phyloP scores from a whole-genome alignment of 2,888 invertebrate genomes.

The Cheilosia scutellata region DNA sequence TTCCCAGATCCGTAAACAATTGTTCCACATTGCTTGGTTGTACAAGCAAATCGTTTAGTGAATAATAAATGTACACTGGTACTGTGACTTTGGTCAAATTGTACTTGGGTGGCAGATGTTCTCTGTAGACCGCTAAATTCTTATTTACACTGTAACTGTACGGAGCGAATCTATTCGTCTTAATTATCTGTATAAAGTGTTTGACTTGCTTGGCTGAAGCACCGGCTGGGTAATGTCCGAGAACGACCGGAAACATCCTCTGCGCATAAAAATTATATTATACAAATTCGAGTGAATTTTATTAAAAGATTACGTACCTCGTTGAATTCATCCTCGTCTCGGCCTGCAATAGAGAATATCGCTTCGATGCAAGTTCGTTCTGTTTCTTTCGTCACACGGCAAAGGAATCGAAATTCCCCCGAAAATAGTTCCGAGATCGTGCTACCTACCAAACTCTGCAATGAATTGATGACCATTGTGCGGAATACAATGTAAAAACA shows the following conservation, averaged over 20 bases:
- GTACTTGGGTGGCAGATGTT: conserved; percentile 85
- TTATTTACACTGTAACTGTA: conserved; percentile 86
- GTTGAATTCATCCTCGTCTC: conserved; percentile 82
- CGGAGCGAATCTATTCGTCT: conserved; percentile 83
- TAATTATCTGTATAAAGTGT: conserved; percentile 86
- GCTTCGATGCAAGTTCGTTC: conserved; percentile 82
- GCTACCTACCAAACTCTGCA: conserved; percentile 81
- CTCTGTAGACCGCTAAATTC: conserved; percentile 85
- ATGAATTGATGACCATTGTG: neutral
- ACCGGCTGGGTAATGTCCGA: conserved; percentile 88
- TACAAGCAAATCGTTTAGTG: conserved; percentile 86
- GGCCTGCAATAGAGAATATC: conserved; percentile 82
- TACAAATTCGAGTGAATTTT: neutral
- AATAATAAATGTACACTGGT: conserved; percentile 86
- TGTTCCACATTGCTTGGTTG: conserved; percentile 83
- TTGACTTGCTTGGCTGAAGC: conserved; percentile 86
- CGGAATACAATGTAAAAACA: too few relatives aligned
- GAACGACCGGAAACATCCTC: conserved; percentile 87
- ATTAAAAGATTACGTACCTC: conserved; percentile 77
- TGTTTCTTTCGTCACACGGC: conserved; percentile 82
- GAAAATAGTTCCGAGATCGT: conserved; percentile 82
- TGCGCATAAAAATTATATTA: conserved; percentile 78
- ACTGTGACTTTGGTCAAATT: conserved; percentile 84
- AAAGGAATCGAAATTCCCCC: conserved; percentile 81
- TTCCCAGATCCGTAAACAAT: conserved; percentile 81